Evolutionary conservation across 2,888 invertebrate species (phyloP).

Genomic region (Melitaea athalia): DNA sequence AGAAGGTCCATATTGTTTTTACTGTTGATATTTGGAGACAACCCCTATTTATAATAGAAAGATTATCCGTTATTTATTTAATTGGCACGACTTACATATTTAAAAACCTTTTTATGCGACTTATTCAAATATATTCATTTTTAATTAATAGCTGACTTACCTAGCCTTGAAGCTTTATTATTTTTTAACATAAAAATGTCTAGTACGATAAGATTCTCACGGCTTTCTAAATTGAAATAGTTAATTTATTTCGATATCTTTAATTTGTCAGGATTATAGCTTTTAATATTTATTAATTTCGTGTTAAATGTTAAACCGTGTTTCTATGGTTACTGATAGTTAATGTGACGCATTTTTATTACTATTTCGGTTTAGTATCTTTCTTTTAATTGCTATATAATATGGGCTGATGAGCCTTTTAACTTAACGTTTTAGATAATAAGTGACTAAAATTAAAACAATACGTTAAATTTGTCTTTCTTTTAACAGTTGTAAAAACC

Average conservation of each 20-base stretch:
- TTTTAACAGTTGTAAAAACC: too few species aligned
- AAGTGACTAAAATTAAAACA: too few species aligned
- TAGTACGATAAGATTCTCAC: conserved; percentile 6
- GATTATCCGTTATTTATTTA: conserved; percentile 46
- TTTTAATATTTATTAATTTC: background rate
- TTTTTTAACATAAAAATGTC: background rate
- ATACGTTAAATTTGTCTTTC: too few species aligned
- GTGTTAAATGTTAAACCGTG: background rate
- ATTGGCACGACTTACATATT: conserved; percentile 43
- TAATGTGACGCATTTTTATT: background rate
- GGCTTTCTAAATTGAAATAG: background rate
- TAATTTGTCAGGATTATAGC: background rate
- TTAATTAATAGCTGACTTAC: conserved; percentile 24
- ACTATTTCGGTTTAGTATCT: background rate
- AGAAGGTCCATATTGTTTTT: conserved; percentile 34
- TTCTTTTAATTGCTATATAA: background rate
- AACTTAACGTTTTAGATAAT: too few species aligned
- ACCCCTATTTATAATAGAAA: conserved; percentile 42
- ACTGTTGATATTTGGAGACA: conserved; percentile 40
- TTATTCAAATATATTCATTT: conserved; percentile 4
- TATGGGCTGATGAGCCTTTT: background rate
- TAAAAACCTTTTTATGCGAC: conserved; percentile 26
- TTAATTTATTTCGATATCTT: background rate
- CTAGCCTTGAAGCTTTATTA: conserved; percentile 1
- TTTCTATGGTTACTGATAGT: background rate